Evolutionary conservation across 2,888 invertebrate species (phyloP).

Genomic region (Junonia oenone): DNA sequence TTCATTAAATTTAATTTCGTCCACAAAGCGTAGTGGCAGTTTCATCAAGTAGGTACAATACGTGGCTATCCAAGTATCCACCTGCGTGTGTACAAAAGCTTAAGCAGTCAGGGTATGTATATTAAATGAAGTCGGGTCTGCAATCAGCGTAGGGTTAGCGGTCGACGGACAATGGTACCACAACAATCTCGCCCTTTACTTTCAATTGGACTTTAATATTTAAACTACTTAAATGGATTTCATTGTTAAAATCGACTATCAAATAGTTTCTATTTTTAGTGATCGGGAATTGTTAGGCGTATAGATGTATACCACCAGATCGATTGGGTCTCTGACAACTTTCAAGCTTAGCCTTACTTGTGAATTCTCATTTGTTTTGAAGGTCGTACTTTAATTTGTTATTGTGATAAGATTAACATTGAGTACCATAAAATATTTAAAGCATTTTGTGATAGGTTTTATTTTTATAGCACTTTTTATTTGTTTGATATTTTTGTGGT

Average conservation of each 20-base stretch:
- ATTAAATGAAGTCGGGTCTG: constrained; percentile 71
- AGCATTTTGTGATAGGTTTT: background rate
- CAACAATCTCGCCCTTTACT: constrained; percentile 76
- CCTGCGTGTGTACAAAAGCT: constrained; percentile 42
- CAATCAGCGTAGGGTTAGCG: constrained; percentile 66
- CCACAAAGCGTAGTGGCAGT: constrained; percentile 8
- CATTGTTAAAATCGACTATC: constrained; percentile 54
- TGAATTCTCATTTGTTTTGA: constrained; percentile 29
- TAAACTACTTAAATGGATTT: constrained; percentile 76
- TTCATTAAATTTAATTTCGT: constrained; percentile 3
- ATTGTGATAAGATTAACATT: background rate
- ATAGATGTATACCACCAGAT: constrained; percentile 25
- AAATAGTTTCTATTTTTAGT: constrained; percentile 27
- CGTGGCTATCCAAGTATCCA: constrained; percentile 6
- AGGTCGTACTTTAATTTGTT: constrained; percentile 28
- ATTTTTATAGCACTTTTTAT: background rate
- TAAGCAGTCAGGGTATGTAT: constrained; percentile 58
- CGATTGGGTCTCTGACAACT: constrained; percentile 37
- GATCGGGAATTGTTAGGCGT: constrained; percentile 30
- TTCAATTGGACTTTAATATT: constrained; percentile 76
- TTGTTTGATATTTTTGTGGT: too few species aligned
- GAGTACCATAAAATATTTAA: background rate
- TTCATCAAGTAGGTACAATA: constrained; percentile 19
- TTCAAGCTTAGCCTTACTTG: constrained; percentile 39
- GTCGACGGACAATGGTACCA: constrained; percentile 67